These are phyloP conservation scores for Enteromius mattozi DNA, from an alignment of 2,797 vertebrate genomes.

Conservation along the genomic window DNA sequence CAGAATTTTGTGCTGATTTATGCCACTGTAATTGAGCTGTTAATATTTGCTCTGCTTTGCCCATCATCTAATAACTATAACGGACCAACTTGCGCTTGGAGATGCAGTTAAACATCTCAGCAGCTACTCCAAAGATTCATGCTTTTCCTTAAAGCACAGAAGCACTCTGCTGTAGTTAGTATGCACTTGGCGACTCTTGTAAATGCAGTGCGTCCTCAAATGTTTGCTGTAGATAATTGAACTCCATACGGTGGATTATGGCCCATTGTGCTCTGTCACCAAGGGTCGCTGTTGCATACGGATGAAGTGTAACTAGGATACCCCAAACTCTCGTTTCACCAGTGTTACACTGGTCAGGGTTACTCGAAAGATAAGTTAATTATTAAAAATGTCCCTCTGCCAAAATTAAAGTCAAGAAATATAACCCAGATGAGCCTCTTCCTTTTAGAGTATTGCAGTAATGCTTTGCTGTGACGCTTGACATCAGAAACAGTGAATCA, in stretches of 20 bases:
- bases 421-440: not conserved
- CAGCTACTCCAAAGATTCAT: not conserved
- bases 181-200: slow-evolving; percentile 8
- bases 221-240: slow-evolving; percentile 48
- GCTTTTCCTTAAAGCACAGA: slow-evolving; percentile 4
- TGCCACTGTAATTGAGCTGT: slow-evolving; percentile 33
- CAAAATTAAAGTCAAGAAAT: not conserved
- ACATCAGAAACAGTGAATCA: slow-evolving; percentile 28
- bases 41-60: slow-evolving; percentile 33
- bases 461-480: slow-evolving; percentile 29
- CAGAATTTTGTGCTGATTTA: not conserved
- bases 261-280: slow-evolving; percentile 33
- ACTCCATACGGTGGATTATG: slow-evolving; percentile 34
- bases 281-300: slow-evolving; percentile 40
- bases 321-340: slow-evolving; percentile 21
- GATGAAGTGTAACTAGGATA: slow-evolving; percentile 38
- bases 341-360: slow-evolving; percentile 3
- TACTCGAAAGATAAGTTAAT: not conserved
- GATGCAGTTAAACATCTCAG: not conserved
- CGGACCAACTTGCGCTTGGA: not conserved
- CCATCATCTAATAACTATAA: not conserved
- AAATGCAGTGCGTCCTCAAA: slow-evolving; percentile 15
- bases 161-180: slow-evolving; percentile 8
- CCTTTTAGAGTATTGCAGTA: slow-evolving; percentile 8
- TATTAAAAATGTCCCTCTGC: not conserved